phyloP scores from a whole-genome alignment of 2,797 vertebrate species.

The Coilia nasus region DNA sequence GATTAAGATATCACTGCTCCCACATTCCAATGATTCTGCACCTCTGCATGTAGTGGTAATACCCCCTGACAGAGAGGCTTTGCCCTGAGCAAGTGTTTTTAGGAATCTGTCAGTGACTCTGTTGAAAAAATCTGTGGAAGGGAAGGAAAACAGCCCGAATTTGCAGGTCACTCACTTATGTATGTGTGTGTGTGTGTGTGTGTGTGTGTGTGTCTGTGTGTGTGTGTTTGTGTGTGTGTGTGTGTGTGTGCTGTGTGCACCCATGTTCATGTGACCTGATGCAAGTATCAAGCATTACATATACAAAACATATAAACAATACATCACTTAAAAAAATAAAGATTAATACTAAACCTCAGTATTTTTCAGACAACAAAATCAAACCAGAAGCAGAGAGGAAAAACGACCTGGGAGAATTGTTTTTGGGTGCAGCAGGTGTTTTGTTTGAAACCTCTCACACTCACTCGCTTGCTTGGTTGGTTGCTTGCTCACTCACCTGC shows the following conservation, averaged over 20 bases:
- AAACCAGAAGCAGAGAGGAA: conserved; percentile 61
- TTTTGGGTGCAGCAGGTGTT: conserved; percentile 75
- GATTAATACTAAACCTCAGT: neutral
- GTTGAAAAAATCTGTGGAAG: conserved; percentile 30
- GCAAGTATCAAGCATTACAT: neutral
- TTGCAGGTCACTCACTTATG: neutral
- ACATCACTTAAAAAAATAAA: neutral
- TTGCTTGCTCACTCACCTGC: conserved; percentile 19
- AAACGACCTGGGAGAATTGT: conserved; percentile 67
- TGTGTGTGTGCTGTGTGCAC: neutral
- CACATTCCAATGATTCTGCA: conserved; percentile 68
- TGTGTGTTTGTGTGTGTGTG: conserved; percentile 3
- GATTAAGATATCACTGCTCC: conserved; percentile 71
- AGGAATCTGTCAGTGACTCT: conserved; percentile 65
- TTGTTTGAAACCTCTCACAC: conserved; percentile 52
- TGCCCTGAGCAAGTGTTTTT: conserved; percentile 60
- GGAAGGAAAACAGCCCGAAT: conserved; percentile 64
- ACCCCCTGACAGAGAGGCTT: conserved; percentile 76
- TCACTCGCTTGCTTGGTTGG: neutral
- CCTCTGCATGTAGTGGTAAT: conserved; percentile 64
- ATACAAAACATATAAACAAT: neutral
- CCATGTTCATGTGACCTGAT: neutral
- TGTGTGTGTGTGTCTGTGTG: conserved; percentile 11
- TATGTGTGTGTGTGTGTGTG: conserved; percentile 3
- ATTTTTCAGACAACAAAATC: neutral